These are phyloP conservation scores for Sipha maydis DNA, from an alignment of 2,888 invertebrate genomes.

Conservation along the genomic window DNA sequence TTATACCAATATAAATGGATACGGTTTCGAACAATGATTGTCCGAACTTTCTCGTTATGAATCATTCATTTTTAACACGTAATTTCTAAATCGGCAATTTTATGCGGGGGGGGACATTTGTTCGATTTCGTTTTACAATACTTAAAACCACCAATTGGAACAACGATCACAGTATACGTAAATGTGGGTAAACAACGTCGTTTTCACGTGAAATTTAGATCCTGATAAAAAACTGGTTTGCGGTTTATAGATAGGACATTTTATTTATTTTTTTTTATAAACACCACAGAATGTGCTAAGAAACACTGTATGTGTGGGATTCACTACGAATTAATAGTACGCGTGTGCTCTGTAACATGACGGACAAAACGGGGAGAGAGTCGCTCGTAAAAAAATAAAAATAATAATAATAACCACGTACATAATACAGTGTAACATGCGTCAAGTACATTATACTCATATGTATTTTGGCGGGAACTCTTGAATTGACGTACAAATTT, in stretches of 20 bases:
- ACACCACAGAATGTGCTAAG: background rate
- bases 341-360: background rate
- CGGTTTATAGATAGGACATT: background rate
- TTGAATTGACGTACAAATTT: no score
- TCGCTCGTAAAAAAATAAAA: background rate
- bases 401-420: background rate
- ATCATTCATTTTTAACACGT: slow-evolving; percentile 19
- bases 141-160: background rate
- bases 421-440: background rate
- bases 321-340: background rate
- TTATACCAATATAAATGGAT: slow-evolving; percentile 25
- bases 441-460: no score
- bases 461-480: background rate
- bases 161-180: background rate
- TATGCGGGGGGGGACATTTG: background rate
- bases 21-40: slow-evolving; percentile 5
- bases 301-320: background rate
- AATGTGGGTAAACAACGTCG: background rate
- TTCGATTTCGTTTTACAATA: background rate
- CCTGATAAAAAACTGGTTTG: background rate
- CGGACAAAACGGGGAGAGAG: background rate
- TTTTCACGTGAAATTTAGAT: background rate
- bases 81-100: slow-evolving; percentile 6
- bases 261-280: background rate
- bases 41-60: slow-evolving; percentile 40